A percentile compares a stretch with the other conserved stretches of the same genome.
Conservation (phyloP, 92 coral and sea anemone genomes). For the Bergia sp. region DNA sequence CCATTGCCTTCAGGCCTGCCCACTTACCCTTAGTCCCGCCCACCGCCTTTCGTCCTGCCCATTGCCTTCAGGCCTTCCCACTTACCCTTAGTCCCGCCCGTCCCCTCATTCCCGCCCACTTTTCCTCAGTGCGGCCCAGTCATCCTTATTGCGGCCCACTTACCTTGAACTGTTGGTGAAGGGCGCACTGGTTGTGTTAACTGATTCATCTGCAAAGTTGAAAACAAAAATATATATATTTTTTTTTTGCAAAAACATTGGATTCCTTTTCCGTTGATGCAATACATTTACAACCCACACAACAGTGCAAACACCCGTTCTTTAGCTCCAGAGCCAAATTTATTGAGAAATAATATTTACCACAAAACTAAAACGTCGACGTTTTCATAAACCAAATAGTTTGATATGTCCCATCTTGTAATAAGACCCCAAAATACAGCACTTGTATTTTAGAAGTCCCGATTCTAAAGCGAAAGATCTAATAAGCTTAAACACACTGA, state of each 20-base stretch:
- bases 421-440: not conserved
- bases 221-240: not conserved
- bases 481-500: too few species aligned
- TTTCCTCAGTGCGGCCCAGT: not conserved
- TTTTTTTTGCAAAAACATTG: too few species aligned
- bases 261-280: not conserved
- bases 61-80: too few species aligned
- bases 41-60: too few species aligned
- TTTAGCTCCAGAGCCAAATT: not conserved
- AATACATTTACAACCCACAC: not conserved
- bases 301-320: not conserved
- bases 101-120: not conserved
- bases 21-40: not conserved
- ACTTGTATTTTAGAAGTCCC: not conserved
- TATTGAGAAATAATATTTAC: too few species aligned
- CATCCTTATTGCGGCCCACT: not conserved
- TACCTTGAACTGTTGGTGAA: not conserved
- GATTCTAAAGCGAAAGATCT: not conserved
- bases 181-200: not conserved
- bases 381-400: too few species aligned
- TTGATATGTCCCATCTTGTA: not conserved
- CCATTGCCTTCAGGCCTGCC: not conserved
- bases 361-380: not conserved
- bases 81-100: too few species aligned
- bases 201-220: not conserved